phyloP scores from a whole-genome alignment of 1,140 invertebrate species.

The Magallana gigas region DNA sequence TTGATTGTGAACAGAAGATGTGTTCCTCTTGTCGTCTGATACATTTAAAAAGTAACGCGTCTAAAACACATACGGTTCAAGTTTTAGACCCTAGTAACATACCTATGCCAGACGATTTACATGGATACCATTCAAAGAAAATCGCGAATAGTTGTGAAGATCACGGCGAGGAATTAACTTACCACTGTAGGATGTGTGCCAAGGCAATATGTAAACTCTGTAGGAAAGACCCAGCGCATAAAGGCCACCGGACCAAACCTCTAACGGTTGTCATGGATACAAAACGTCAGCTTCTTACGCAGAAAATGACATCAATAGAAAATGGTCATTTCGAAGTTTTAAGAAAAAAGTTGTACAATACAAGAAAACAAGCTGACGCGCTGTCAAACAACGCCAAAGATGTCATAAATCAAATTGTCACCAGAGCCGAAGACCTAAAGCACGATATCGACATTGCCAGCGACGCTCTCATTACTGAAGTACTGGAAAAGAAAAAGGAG shows the following conservation, averaged over 20 bases:
- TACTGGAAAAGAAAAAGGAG: conserved; percentile 27
- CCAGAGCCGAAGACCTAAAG: conserved; percentile 33
- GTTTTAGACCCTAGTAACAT: not conserved
- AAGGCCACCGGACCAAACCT: conserved; percentile 52
- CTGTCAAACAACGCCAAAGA: not conserved
- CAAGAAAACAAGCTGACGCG: not conserved
- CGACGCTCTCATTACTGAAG: conserved; percentile 38
- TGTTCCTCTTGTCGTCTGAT: conserved; percentile 44
- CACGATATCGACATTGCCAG: conserved; percentile 42
- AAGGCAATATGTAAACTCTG: conserved; percentile 50
- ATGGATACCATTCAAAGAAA: not conserved
- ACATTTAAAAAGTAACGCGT: conserved; percentile 46
- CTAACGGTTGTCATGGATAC: conserved; percentile 12
- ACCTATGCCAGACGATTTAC: conserved; percentile 21
- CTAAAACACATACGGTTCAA: conserved; percentile 42
- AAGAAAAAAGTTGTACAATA: conserved; percentile 23
- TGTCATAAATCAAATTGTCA: conserved; percentile 31
- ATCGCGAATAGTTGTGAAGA: not conserved
- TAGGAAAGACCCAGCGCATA: conserved; percentile 35
- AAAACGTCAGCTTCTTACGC: conserved; percentile 18
- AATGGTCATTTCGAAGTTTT: conserved; percentile 31
- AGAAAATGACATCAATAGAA: conserved; percentile 8
- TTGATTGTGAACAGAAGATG: conserved; percentile 41
- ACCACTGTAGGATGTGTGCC: conserved; percentile 53
- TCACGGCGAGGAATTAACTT: conserved; percentile 20